Conservation (phyloP, 2,888 invertebrate species). For the Phengaris alcon region DNA sequence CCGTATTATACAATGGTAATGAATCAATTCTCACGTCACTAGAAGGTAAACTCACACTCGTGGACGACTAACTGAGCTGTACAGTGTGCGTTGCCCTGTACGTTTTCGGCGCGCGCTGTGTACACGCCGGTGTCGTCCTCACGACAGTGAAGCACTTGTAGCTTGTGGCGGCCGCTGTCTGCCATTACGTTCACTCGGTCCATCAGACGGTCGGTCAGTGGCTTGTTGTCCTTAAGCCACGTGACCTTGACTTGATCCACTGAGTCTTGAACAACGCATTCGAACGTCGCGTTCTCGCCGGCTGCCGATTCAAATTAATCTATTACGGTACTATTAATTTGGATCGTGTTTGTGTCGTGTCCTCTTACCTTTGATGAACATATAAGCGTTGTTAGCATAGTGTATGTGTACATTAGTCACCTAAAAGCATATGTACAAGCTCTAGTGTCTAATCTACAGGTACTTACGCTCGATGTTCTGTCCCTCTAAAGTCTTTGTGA, state of each 20-base stretch:
- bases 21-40: neutral
- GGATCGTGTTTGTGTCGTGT: conserved; percentile 32
- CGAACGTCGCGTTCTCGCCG: conserved; percentile 90
- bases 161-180: conserved; percentile 80
- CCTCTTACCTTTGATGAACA: conserved; percentile 35
- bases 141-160: conserved; percentile 87
- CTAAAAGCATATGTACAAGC: conserved; percentile 77
- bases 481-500: conserved; percentile 87
- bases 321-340: conserved; percentile 26
- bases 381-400: conserved; percentile 62
- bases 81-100: conserved; percentile 88
- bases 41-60: conserved; percentile 82
- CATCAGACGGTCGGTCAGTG: conserved; percentile 85
- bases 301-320: conserved; percentile 78
- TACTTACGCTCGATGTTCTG: conserved; percentile 89
- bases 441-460: conserved; percentile 62
- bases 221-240: conserved; percentile 94
- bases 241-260: conserved; percentile 82
- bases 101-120: conserved; percentile 91
- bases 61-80: conserved; percentile 93
- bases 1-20: neutral
- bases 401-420: conserved; percentile 65
- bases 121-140: conserved; percentile 93
- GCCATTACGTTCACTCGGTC: conserved; percentile 84
- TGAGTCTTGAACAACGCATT: conserved; percentile 84